phyloP scores from a whole-genome alignment of 1,140 invertebrate species.

The silkworm (Bombyx mori) region ASM3026992v2 NC_085110.1:1708501-1709000 shows the following conservation, averaged over 20 bases:
- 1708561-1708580: constrained; percentile 65
- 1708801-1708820: constrained; percentile 76
- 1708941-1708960: constrained; percentile 51
- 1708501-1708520: constrained; percentile 67
- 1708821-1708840: constrained; percentile 79
- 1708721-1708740: constrained; percentile 54
- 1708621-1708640: constrained; percentile 58
- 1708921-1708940: constrained; percentile 56
- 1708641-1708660: constrained; percentile 57
- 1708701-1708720: constrained; percentile 64
- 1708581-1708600: constrained; percentile 39
- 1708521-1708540: constrained; percentile 61
- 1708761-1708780: constrained; percentile 75
- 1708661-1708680: constrained; percentile 68
- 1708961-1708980: constrained; percentile 47
- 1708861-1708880: constrained; percentile 82
- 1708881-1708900: constrained; percentile 76
- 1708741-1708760: constrained; percentile 51
- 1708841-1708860: constrained; percentile 81
- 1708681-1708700: constrained; percentile 66
- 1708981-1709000: constrained; percentile 78
- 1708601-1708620: constrained; percentile 50
- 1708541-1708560: constrained; percentile 63
- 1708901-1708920: constrained; percentile 68
- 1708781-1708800: constrained; percentile 79